Conservation (phyloP, 2,888 invertebrate species). For the Pteria penguin region DNA sequence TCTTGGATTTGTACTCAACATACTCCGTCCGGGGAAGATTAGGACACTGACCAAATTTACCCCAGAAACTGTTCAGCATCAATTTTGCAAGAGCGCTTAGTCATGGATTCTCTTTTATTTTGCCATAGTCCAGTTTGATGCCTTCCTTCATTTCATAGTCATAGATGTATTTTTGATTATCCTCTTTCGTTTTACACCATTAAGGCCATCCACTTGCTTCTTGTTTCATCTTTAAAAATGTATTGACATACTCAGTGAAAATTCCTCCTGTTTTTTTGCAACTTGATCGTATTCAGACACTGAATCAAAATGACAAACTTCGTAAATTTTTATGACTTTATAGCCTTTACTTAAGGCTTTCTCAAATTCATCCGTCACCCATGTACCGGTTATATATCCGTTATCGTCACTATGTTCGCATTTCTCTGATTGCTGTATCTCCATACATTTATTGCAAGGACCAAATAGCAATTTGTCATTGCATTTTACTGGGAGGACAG, state of each 20-base stretch:
- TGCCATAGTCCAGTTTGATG: conserved; percentile 27
- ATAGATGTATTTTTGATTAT: conserved; percentile 56
- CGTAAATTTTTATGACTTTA: conserved; percentile 31
- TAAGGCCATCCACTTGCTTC: conserved; percentile 65
- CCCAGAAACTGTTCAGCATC: conserved; percentile 49
- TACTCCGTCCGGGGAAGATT: conserved; percentile 35
- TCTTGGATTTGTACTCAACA: too few species aligned
- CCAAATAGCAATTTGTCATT: conserved; percentile 74
- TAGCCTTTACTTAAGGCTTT: conserved; percentile 34
- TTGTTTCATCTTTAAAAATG: conserved; percentile 64
- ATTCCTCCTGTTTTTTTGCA: conserved; percentile 50
- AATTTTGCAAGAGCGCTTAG: conserved; percentile 44
- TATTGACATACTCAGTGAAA: conserved; percentile 68
- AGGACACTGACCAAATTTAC: conserved; percentile 47
- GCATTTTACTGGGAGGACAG: conserved; percentile 68
- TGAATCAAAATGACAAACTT: conserved; percentile 44
- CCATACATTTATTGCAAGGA: conserved; percentile 66
- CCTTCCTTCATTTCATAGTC: conserved; percentile 47
- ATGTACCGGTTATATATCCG: conserved; percentile 41
- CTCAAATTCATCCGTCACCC: conserved; percentile 45
- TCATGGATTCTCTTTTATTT: conserved; percentile 45
- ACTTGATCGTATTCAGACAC: conserved; percentile 35
- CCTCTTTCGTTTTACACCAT: conserved; percentile 46
- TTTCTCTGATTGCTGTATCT: conserved; percentile 23
- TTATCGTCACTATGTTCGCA: conserved; percentile 25